Conservation (phyloP, 2,797 vertebrate genomes). For the Sebastes hopkinsi region DNA sequence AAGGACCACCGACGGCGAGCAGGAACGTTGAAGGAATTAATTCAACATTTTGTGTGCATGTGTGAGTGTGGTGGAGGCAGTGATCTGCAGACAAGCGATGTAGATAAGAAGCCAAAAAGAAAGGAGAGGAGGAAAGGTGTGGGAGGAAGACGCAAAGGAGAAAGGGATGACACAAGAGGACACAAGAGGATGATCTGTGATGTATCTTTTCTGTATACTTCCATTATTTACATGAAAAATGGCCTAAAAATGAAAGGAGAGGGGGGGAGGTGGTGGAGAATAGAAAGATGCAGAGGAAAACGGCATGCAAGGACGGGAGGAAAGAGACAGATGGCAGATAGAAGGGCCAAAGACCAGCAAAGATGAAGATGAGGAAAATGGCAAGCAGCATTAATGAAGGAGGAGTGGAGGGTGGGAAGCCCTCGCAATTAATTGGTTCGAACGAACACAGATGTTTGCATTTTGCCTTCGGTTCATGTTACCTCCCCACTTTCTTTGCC, state of each 20-base stretch:
- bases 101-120: conserved; percentile 39
- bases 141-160: neutral
- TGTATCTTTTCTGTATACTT: conserved; percentile 2
- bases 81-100: conserved; percentile 17
- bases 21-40: conserved; percentile 62
- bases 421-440: conserved; percentile 62
- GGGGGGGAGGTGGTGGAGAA: neutral
- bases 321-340: conserved; percentile 35
- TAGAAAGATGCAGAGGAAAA: conserved; percentile 16
- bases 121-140: neutral
- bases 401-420: conserved; percentile 30
- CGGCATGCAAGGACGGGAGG: neutral
- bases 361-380: conserved; percentile 34
- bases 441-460: conserved; percentile 70
- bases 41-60: conserved; percentile 34
- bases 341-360: conserved; percentile 23
- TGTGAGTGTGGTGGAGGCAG: neutral
- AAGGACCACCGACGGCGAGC: conserved; percentile 54
- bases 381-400: conserved; percentile 41
- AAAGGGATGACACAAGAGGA: conserved; percentile 15
- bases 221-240: conserved; percentile 33
- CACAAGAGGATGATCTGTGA: conserved; percentile 11
- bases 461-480: conserved; percentile 48
- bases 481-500: conserved; percentile 20
- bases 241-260: conserved; percentile 15